These are phyloP conservation scores for Neuroterus valhalla DNA, from an alignment of 1,140 invertebrate genomes.

Conservation along the genomic window DNA sequence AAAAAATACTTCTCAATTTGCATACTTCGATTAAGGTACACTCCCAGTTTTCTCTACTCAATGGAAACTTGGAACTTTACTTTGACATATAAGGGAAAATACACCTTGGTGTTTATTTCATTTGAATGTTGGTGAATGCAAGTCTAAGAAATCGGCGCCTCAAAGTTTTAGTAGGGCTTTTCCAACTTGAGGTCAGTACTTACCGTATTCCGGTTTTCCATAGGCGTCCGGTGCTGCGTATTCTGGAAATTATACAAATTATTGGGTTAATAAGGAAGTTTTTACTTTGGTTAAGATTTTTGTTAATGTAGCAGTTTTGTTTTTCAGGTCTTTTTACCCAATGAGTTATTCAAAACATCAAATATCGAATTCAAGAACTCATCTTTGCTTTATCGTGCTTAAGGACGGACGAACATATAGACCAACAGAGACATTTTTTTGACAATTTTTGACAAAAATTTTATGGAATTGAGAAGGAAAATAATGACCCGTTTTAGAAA, in stretches of 20 bases:
- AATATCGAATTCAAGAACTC: no score
- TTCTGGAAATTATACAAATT: slow-evolving; percentile 59
- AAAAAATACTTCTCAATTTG: background rate
- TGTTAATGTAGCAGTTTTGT: no score
- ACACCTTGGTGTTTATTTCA: background rate
- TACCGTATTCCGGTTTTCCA: slow-evolving; percentile 73
- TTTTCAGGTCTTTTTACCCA: no score
- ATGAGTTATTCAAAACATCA: no score
- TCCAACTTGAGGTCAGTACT: slow-evolving; percentile 62
- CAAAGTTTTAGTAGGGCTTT: slow-evolving; percentile 18
- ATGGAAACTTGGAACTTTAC: background rate
- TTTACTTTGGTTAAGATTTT: no score
- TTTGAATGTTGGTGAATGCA: background rate
- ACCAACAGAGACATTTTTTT: no score
- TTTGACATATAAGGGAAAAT: background rate
- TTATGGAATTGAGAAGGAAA: no score
- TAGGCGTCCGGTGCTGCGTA: slow-evolving; percentile 70
- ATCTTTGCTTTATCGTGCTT: no score
- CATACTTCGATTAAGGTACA: slow-evolving; percentile 2
- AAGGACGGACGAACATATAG: no score
- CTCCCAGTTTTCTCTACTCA: slow-evolving; percentile 7
- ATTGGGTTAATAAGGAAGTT: slow-evolving; percentile 37
- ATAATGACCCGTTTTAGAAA: no score
- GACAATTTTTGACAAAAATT: no score
- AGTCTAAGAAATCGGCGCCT: background rate